Conservation (phyloP, 35 echinoderm and acorn worm genomes). For the Chiridota heheva region DNA sequence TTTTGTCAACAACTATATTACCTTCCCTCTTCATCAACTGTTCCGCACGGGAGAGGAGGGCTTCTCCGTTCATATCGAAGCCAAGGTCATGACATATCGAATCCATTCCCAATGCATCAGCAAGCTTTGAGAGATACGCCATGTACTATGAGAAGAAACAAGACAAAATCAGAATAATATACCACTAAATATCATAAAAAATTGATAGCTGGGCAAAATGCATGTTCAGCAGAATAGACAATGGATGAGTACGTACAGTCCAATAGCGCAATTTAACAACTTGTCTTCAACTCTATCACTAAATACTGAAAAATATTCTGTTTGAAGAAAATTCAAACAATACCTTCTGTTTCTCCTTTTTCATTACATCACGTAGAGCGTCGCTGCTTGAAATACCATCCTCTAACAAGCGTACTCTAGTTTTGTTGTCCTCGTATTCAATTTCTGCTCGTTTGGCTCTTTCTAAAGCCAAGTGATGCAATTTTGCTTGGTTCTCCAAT, state of each 20-base stretch:
- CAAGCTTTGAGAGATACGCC: conserved; percentile 83
- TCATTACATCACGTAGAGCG: conserved; percentile 57
- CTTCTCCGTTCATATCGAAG: conserved; percentile 89
- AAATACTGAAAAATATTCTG: too few relatives aligned
- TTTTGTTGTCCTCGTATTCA: conserved; percentile 47
- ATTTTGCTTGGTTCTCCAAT: conserved; percentile 76
- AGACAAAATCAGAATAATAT: conserved; percentile 22
- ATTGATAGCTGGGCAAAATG: not conserved
- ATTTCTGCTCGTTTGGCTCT: conserved; percentile 75
- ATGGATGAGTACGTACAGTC: too few relatives aligned
- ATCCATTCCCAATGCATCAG: conserved; percentile 79
- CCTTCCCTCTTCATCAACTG: conserved; percentile 75
- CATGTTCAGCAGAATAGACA: not conserved
- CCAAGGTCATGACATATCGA: conserved; percentile 80
- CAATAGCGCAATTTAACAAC: too few relatives aligned
- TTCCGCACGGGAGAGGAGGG: conserved; percentile 78
- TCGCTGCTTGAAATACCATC: conserved; percentile 60
- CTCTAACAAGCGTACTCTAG: conserved; percentile 55
- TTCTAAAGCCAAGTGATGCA: conserved; percentile 75
- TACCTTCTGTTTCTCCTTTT: conserved; percentile 74
- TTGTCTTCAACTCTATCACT: too few relatives aligned
- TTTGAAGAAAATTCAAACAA: too few relatives aligned
- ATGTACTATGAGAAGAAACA: conserved; percentile 72
- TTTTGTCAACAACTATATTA: conserved; percentile 76
- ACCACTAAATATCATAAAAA: not conserved